Evolutionary conservation across 2,888 invertebrate genomes (phyloP).

Genomic region (Pecten maximus): DNA sequence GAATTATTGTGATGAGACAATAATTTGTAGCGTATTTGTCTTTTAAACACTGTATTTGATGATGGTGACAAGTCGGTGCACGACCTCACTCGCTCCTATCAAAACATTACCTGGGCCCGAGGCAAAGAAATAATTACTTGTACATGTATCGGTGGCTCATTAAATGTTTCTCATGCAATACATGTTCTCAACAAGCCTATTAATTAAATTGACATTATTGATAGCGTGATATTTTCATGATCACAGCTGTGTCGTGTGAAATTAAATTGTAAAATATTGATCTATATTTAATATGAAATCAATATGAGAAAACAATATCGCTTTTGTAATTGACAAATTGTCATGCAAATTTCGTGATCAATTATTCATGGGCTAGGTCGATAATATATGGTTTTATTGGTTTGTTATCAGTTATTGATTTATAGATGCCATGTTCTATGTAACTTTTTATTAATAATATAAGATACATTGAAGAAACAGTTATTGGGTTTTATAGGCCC

Average conservation of each 20-base stretch:
- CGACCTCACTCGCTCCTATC: constrained; percentile 2
- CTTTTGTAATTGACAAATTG: background rate
- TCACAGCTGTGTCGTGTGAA: background rate
- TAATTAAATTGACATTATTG: background rate
- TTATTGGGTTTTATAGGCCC: too few species aligned
- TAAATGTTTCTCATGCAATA: background rate
- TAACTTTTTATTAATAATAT: too few species aligned
- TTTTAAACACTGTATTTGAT: background rate
- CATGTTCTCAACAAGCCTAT: background rate
- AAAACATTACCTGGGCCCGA: constrained; percentile 10
- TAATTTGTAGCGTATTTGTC: background rate
- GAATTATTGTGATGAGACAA: background rate
- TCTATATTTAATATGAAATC: background rate
- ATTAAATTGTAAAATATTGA: background rate
- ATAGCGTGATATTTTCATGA: background rate
- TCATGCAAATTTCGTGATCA: background rate
- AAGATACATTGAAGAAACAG: too few species aligned
- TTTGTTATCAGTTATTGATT: background rate
- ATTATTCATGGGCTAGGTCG: background rate
- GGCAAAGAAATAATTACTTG: background rate
- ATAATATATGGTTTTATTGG: background rate
- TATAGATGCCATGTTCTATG: background rate
- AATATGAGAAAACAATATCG: background rate
- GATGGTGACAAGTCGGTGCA: constrained; percentile 23
- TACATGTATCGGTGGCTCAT: background rate